Base-by-base conservation (phyloP, 1,140 invertebrate genomes). In the Gonioctena quinquepunctata region DNA sequence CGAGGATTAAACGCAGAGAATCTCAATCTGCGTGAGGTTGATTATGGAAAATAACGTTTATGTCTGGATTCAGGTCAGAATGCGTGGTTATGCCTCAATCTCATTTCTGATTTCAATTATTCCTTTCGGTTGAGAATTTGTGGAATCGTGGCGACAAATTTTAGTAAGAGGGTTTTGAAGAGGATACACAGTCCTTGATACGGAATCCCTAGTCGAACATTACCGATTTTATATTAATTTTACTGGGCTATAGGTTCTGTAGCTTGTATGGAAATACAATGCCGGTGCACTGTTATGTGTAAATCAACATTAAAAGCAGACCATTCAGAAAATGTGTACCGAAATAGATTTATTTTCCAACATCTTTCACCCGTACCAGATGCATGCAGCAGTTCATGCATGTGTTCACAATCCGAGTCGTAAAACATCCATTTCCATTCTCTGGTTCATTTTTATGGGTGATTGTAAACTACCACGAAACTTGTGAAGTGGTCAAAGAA, bases 391-490 rank as follows among this genome's bases (percentile, higher is more conserved):
- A 59, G 56, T 59, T 59, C 56, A 59, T 59, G 56, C 56, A 59
- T 59, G 56, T 59, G 56, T 59, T 59, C 56, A 59, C 56, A 59
- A 59, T n/a, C 25, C 16, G n/a, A 25, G 21, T 59, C 56, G 56
- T 59, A 59, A 59, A 59, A 59, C 11, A 25, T 16, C 23, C 25
- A 16, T 59, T 22, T 22, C 56, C 25, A 59, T 59, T 59, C 56
- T 59, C 56, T 59, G 56, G 56, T 25, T 13, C 11, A 59, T 59
- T 59, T 59, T 59, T 59, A 59, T 59, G 56, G 56, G 2, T 26
- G 56, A 59, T 26, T 59, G 56, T 59, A 59, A 59, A 59, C 21
- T 26, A 59, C 56, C 56, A 59, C 56, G 56, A 59, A 42, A 59
- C 56, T 25, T 59, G 21, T 59, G 56, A 59, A 59, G 56, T 59